phyloP scores from a whole-genome alignment of 92 coral and sea anemone genomes.

The Bergia puertoricense region DNA sequence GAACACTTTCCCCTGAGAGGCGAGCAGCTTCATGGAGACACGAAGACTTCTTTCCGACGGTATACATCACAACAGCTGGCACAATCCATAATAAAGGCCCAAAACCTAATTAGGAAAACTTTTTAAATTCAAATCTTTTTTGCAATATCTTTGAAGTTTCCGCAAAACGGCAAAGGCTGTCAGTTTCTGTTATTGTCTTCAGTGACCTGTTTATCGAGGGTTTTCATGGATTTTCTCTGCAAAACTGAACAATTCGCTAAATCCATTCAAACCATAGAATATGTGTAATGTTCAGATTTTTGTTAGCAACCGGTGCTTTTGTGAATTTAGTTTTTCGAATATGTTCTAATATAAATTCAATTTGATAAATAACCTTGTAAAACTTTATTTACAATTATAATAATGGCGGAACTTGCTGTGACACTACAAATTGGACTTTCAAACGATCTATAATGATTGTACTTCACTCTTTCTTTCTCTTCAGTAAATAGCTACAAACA shows the following conservation, averaged over 20 bases:
- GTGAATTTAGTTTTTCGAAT: background rate
- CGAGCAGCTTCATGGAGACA: background rate
- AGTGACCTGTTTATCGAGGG: background rate
- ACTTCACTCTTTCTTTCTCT: background rate
- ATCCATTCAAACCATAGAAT: background rate
- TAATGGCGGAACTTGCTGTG: background rate
- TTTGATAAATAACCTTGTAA: no score
- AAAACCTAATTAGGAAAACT: background rate
- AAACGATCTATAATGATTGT: background rate
- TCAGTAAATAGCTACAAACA: background rate
- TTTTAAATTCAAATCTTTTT: background rate
- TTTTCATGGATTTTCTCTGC: background rate
- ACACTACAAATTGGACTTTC: background rate
- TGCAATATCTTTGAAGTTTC: background rate
- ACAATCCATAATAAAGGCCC: background rate
- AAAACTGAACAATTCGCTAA: background rate
- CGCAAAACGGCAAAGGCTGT: background rate
- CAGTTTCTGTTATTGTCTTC: background rate
- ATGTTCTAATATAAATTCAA: background rate
- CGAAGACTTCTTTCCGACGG: background rate
- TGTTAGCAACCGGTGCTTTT: background rate
- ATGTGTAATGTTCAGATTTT: background rate
- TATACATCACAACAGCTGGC: background rate
- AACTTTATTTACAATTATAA: background rate
- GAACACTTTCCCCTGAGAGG: background rate